Evolutionary conservation across 2,888 invertebrate species (phyloP), one percentile per base, ranked within the genome.

Genomic region (Xestia ashworthii): DNA sequence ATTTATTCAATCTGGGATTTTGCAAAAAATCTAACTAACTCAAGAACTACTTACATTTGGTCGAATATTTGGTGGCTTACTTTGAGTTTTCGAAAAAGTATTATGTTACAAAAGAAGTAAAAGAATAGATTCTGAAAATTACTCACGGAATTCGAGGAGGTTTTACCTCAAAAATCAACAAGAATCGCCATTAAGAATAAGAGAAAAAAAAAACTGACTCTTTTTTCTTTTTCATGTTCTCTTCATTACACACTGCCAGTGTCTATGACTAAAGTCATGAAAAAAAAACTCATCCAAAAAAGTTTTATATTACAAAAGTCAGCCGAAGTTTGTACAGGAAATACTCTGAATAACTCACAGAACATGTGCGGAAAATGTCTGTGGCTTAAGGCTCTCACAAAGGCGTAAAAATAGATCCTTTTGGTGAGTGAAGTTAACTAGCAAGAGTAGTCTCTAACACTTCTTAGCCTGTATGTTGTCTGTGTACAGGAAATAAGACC

Each of bases 341-440:
- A 64, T 71, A 62, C 62, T 77, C 58, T 22, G 55, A 72, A 62
- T 84, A 78, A 85, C 50, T 76, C 66, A 72, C 58, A 69, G 46
- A 79, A 58, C 76, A 79, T 71, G 38, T 85, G 86, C 64, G 38
- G 66, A n/a, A 25, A 79, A 82, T 79, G 66, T 76, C 69, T 76
- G 73, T 41, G 60, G 71, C 12, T 74, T 74, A 65, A 58, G 46
- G 58, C 50, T 55, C 38, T 53, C 44, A 81, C 50, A 74, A 68
- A 77, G 58, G 74, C 58, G 71, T 76, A 69, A 66, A 84, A 76
- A 74, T 81, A 70, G 38, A 76, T 66, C 62, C 62, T 74, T 84
- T 81, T 62, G 74, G 65, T 67, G 14, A 65, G 60, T 67, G 14
- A 65, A 55, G 71, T 64, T 68, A 73, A 76, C 73, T 68, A 60